phyloP scores from a whole-genome alignment of 2,888 invertebrate species.

The Pheosia gnoma region DNA sequence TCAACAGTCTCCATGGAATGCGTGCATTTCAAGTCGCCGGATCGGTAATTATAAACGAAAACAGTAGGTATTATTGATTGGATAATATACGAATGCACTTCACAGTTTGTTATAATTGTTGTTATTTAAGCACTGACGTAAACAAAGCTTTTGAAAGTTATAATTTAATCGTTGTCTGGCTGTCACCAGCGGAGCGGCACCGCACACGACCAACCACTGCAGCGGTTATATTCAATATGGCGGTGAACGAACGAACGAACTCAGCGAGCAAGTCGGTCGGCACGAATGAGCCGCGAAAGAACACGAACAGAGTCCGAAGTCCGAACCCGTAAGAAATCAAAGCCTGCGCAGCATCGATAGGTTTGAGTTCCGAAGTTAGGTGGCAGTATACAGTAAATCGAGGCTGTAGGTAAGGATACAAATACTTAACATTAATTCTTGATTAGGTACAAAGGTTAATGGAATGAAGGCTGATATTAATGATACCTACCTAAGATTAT shows the following conservation, averaged over 20 bases:
- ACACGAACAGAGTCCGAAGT: slow-evolving; percentile 26
- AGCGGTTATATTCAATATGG: slow-evolving; percentile 74
- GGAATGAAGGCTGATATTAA: too few species aligned
- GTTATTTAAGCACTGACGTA: slow-evolving; percentile 42
- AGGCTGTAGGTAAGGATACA: too few species aligned
- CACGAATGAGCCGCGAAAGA: slow-evolving; percentile 30
- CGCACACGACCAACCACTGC: slow-evolving; percentile 51
- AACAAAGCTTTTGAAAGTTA: slow-evolving; percentile 64
- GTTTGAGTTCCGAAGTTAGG: slow-evolving; percentile 15
- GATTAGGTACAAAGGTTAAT: too few species aligned
- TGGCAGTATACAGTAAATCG: too few species aligned
- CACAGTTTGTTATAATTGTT: slow-evolving; percentile 48
- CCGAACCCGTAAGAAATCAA: slow-evolving; percentile 10
- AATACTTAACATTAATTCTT: too few species aligned
- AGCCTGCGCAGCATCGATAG: slow-evolving; percentile 25
- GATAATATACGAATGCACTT: slow-evolving; percentile 45
- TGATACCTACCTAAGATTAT: too few species aligned
- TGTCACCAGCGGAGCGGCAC: slow-evolving; percentile 68
- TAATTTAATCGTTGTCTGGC: slow-evolving; percentile 66
- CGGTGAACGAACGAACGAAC: slow-evolving; percentile 47
- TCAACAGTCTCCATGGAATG: slow-evolving; percentile 81
- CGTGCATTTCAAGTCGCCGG: slow-evolving; percentile 74
- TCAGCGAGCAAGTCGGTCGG: slow-evolving; percentile 17
- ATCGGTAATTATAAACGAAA: slow-evolving; percentile 42
- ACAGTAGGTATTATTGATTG: slow-evolving; percentile 21